Evolutionary conservation across 2,888 invertebrate genomes (phyloP).

Genomic region (Lamellibrachia satsuma): DNA sequence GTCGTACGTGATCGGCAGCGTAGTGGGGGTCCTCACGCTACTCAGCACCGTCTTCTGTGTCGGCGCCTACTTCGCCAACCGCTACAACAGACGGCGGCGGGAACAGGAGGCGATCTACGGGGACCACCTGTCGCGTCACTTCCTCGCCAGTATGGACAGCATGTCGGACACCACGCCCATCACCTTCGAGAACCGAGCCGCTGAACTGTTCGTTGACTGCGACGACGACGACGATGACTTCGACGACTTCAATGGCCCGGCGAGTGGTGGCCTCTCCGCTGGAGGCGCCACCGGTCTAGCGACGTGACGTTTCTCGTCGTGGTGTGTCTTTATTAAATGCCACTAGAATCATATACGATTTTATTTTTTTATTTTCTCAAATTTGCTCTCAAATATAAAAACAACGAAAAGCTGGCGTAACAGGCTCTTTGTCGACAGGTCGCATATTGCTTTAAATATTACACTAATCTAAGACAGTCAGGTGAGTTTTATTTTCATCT

Average conservation of each 20-base stretch:
- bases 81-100: slow-evolving; percentile 34
- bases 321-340: not conserved
- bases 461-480: no score
- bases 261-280: not conserved
- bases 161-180: slow-evolving; percentile 40
- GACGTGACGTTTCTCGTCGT: not conserved
- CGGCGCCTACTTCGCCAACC: slow-evolving; percentile 26
- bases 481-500: no score
- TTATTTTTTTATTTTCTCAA: no score
- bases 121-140: slow-evolving; percentile 41
- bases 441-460: no score
- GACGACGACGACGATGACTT: slow-evolving; percentile 33
- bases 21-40: slow-evolving; percentile 23
- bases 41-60: slow-evolving; percentile 22
- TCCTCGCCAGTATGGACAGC: slow-evolving; percentile 40
- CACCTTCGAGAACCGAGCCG: slow-evolving; percentile 40
- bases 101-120: slow-evolving; percentile 39
- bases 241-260: not conserved
- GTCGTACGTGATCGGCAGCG: slow-evolving; percentile 34
- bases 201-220: slow-evolving; percentile 41
- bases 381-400: no score
- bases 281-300: not conserved
- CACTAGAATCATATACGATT: not conserved
- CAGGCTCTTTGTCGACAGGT: no score
- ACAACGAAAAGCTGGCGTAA: no score